Conservation (phyloP, 2,888 invertebrate genomes). For the Apantesis nais region DNA sequence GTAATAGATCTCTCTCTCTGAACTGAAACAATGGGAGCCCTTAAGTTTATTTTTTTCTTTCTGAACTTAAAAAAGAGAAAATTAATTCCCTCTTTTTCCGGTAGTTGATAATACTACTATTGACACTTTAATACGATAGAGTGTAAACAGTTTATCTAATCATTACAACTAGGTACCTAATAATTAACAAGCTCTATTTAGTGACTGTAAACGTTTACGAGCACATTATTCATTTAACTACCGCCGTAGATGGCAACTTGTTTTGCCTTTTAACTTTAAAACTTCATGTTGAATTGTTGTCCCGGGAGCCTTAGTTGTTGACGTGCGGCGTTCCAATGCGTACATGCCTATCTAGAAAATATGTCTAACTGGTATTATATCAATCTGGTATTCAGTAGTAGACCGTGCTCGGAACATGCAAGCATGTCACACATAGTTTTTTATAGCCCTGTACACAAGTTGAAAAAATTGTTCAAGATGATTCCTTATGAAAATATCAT, state of each 20-base stretch:
- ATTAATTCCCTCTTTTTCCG: background rate
- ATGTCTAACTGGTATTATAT: constrained; percentile 12
- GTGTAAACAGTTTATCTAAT: constrained; percentile 2
- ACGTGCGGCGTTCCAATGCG: constrained; percentile 15
- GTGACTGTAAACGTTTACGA: constrained; percentile 50
- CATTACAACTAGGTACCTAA: constrained; percentile 54
- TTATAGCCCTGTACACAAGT: background rate
- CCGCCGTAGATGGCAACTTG: constrained; percentile 45
- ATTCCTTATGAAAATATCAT: background rate
- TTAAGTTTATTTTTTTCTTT: background rate
- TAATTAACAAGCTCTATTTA: constrained; percentile 53
- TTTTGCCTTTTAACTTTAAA: constrained; percentile 23
- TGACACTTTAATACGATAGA: no score
- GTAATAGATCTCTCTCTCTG: background rate
- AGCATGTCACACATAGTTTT: background rate
- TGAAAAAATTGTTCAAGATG: background rate
- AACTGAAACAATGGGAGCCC: background rate
- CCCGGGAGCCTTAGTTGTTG: constrained; percentile 16
- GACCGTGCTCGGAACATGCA: background rate
- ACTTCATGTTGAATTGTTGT: constrained; percentile 32
- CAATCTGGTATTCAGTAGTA: background rate
- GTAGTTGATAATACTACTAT: background rate
- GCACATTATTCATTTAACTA: constrained; percentile 46
- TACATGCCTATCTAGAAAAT: constrained; percentile 14
- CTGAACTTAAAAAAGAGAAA: background rate